phyloP scores from a whole-genome alignment of 92 coral and sea anemone genomes.

The Actinostola sp. region DNA sequence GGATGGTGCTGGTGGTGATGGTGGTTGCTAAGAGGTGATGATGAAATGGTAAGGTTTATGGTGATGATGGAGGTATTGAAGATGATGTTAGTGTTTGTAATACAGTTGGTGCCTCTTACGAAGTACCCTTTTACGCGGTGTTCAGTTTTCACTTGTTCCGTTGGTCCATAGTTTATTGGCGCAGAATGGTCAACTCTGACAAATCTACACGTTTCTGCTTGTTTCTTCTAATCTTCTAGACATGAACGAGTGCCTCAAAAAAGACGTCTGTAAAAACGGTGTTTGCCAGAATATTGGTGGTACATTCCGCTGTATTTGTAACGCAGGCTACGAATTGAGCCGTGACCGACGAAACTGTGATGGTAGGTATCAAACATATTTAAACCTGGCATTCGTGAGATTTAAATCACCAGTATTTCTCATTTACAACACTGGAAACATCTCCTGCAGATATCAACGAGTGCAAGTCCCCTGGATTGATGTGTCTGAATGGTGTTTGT shows the following conservation, averaged over 20 bases:
- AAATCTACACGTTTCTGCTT: neutral
- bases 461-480: constrained; percentile 51
- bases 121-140: too few relatives aligned
- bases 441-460: constrained; percentile 65
- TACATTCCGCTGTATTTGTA: constrained; percentile 78
- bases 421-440: too few relatives aligned
- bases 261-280: constrained; percentile 67
- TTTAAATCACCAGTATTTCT: neutral
- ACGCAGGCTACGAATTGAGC: constrained; percentile 73
- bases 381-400: neutral
- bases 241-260: constrained; percentile 72
- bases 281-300: constrained; percentile 68
- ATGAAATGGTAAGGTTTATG: too few relatives aligned
- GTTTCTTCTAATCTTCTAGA: too few relatives aligned
- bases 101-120: too few relatives aligned
- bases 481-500: constrained; percentile 75
- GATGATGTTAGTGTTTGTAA: too few relatives aligned
- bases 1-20: too few relatives aligned
- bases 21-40: too few relatives aligned
- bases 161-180: too few relatives aligned
- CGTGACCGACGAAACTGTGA: constrained; percentile 66
- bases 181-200: too few relatives aligned
- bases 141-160: too few relatives aligned
- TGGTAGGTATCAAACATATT: constrained; percentile 47
- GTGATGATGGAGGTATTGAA: too few relatives aligned